phyloP scores from a whole-genome alignment of 2,888 invertebrate species.

The Macroteleia sp. region DNA sequence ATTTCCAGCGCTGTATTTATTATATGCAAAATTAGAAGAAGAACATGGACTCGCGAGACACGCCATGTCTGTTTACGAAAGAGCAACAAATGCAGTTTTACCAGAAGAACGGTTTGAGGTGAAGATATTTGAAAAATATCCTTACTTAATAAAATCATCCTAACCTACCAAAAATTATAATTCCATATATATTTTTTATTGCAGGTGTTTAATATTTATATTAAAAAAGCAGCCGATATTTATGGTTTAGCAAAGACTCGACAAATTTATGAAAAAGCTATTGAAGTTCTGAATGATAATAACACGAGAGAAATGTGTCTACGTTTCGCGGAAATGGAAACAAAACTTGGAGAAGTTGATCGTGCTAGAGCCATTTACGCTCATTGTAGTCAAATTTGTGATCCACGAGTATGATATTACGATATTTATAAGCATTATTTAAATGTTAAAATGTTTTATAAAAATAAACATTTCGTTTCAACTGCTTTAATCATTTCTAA shows the following conservation, averaged over 20 bases:
- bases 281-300: slow-evolving; percentile 95
- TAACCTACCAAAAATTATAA: too few relatives aligned
- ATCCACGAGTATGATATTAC: slow-evolving; percentile 91
- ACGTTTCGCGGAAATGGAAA: slow-evolving; percentile 98
- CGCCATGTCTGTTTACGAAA: slow-evolving; percentile 99
- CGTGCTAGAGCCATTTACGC: slow-evolving; percentile 98
- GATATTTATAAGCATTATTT: neutral
- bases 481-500: neutral
- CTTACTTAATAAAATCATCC: too few relatives aligned
- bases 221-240: slow-evolving; percentile 98
- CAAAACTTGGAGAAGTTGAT: slow-evolving; percentile 98
- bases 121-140: slow-evolving; percentile 36
- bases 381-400: slow-evolving; percentile 99
- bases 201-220: slow-evolving; percentile 98
- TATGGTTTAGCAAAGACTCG: slow-evolving; percentile 98
- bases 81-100: slow-evolving; percentile 95
- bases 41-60: slow-evolving; percentile 98
- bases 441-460: neutral
- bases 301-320: slow-evolving; percentile 98
- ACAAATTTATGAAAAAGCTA: slow-evolving; percentile 98
- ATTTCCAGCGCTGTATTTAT: slow-evolving; percentile 90
- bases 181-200: too few relatives aligned
- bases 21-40: slow-evolving; percentile 99
- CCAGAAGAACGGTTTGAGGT: slow-evolving; percentile 97
- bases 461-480: neutral